Conservation (phyloP, 2,888 invertebrate species). For the Orthonychiurus folsomi region DNA sequence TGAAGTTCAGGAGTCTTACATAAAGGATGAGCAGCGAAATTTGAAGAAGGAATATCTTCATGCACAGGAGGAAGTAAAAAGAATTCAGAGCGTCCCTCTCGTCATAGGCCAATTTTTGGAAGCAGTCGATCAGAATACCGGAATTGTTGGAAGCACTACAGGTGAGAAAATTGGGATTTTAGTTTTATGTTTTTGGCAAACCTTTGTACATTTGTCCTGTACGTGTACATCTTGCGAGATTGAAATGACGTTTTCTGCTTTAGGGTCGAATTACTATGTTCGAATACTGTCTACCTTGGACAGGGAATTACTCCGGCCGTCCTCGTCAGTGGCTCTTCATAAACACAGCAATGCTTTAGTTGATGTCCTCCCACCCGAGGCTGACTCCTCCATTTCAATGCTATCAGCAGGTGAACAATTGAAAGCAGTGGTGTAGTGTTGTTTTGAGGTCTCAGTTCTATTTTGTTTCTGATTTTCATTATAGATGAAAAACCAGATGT, state of each 20-base stretch:
- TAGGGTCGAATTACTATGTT: slow-evolving; percentile 97
- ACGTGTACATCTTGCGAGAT: neutral
- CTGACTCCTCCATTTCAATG: slow-evolving; percentile 98
- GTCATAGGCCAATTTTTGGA: slow-evolving; percentile 99
- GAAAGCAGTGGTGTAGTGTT: neutral
- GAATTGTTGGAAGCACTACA: slow-evolving; percentile 97
- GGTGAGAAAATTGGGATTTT: slow-evolving; percentile 42
- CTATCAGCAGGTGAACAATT: slow-evolving; percentile 64
- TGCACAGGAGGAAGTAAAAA: slow-evolving; percentile 95
- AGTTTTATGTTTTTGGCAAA: no score
- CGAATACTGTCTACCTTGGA: slow-evolving; percentile 97
- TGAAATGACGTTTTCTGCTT: neutral
- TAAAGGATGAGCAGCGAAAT: slow-evolving; percentile 98
- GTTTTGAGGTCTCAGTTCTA: neutral
- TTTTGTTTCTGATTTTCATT: slow-evolving; percentile 19
- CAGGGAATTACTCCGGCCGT: slow-evolving; percentile 90
- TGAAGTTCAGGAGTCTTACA: slow-evolving; percentile 98
- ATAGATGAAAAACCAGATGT: slow-evolving; percentile 96
- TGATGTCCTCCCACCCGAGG: slow-evolving; percentile 97
- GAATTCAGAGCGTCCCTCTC: slow-evolving; percentile 96
- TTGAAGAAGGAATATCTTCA: slow-evolving; percentile 97
- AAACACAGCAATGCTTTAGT: slow-evolving; percentile 99
- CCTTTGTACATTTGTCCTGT: neutral
- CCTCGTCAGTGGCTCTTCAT: slow-evolving; percentile 95
- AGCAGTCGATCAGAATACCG: slow-evolving; percentile 98